Evolutionary conservation across 2,113 vertebrate species (phyloP).

Genomic region (Silurus glanis): DNA sequence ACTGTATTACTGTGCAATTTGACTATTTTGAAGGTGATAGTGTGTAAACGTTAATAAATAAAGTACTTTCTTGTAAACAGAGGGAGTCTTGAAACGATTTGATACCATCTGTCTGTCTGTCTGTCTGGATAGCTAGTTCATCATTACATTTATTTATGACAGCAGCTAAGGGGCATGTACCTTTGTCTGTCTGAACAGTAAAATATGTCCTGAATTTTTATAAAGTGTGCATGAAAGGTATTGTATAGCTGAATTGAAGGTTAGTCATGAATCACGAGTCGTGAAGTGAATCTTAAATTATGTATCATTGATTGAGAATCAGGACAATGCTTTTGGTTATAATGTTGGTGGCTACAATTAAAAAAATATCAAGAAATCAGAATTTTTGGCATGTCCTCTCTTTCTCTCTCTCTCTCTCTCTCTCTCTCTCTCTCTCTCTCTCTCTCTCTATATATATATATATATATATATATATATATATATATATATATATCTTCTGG

Average conservation of each 20-base stretch:
- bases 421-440: too few relatives aligned
- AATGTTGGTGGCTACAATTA: neutral
- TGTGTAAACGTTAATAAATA: too few relatives aligned
- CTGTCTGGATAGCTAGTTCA: neutral
- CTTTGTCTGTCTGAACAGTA: neutral
- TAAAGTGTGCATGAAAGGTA: neutral
- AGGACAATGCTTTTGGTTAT: neutral
- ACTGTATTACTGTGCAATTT: too few relatives aligned
- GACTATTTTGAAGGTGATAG: too few relatives aligned
- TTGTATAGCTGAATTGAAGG: neutral
- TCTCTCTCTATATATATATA: too few relatives aligned
- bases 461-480: too few relatives aligned
- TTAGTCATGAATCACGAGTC: neutral
- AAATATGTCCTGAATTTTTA: neutral
- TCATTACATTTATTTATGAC: neutral
- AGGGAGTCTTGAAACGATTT: too few relatives aligned
- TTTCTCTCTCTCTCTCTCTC: too few relatives aligned
- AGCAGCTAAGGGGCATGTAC: neutral
- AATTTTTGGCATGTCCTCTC: too few relatives aligned
- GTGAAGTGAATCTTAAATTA: neutral
- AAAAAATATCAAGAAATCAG: neutral
- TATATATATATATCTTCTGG: too few relatives aligned
- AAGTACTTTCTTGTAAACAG: too few relatives aligned
- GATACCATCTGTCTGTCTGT: too few relatives aligned
- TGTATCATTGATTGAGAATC: neutral